Percentiles rank a stretch among this genome's conserved stretches.
Conservation (phyloP, 1,140 invertebrate genomes). For the Caerostris extrusa region DNA sequence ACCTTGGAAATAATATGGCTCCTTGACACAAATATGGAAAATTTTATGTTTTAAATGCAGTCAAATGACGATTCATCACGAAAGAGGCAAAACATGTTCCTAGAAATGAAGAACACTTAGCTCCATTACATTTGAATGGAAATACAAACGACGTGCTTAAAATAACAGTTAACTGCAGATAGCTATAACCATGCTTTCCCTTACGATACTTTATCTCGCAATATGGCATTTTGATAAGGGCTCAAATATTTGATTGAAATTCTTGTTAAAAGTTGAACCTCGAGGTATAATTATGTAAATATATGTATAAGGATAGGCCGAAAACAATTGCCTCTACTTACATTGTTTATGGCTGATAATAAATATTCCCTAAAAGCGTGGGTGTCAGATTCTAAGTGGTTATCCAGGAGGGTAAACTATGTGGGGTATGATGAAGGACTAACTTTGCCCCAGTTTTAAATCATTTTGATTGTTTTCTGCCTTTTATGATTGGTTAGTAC, state of each 20-base stretch:
- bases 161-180: background rate
- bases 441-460: background rate
- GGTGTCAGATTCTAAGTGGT: background rate
- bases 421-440: background rate
- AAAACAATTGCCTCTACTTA: background rate
- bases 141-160: background rate
- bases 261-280: background rate
- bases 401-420: background rate
- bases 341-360: background rate
- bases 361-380: background rate
- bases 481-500: background rate
- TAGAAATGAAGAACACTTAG: background rate
- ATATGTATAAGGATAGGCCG: background rate
- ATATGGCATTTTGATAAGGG: background rate
- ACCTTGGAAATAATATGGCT: background rate
- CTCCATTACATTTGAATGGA: background rate
- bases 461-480: background rate
- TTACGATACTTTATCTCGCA: background rate
- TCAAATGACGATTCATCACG: conserved; percentile 25
- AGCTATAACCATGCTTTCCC: background rate
- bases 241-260: background rate
- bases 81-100: background rate
- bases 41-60: background rate
- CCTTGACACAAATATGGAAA: background rate
- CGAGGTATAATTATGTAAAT: background rate